Percentiles rank a stretch among this genome's conserved stretches.
Evolutionary conservation across 92 coral and sea anemone species (phyloP).

Genomic region (Anthopleura xanthogrammica): DNA sequence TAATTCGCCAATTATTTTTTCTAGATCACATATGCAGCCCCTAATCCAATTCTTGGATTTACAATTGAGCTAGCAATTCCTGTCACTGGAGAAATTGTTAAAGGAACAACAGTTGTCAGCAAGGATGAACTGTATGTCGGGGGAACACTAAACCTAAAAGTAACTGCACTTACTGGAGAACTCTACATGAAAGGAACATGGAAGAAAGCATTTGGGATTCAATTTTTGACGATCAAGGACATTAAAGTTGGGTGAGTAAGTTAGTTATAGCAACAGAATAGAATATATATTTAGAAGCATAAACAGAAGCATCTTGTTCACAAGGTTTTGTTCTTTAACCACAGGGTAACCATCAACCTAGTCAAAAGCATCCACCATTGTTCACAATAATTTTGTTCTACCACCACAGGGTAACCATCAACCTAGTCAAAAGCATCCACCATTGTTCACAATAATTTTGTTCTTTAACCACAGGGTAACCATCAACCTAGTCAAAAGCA

Average conservation of each 20-base stretch:
- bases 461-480: too few relatives aligned
- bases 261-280: too few relatives aligned
- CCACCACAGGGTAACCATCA: too few relatives aligned
- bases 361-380: not conserved
- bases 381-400: too few relatives aligned
- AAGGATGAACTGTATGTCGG: constrained; percentile 56
- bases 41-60: constrained; percentile 28
- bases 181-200: constrained; percentile 74
- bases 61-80: constrained; percentile 71
- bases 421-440: not conserved
- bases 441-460: too few relatives aligned
- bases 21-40: too few relatives aligned
- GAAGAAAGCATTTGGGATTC: constrained; percentile 68
- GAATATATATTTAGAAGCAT: too few relatives aligned
- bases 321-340: too few relatives aligned
- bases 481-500: constrained; percentile 53
- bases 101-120: constrained; percentile 32
- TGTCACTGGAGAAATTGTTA: constrained; percentile 50
- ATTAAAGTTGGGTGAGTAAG: constrained; percentile 59
- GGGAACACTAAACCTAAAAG: constrained; percentile 52
- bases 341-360: constrained; percentile 41
- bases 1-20: too few relatives aligned
- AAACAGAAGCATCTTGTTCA: too few relatives aligned
- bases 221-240: constrained; percentile 56
- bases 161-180: constrained; percentile 64